These are phyloP conservation scores for Scelioninae gen. 1 DNA, from an alignment of 2,888 invertebrate genomes.

Conservation along the genomic window DNA sequence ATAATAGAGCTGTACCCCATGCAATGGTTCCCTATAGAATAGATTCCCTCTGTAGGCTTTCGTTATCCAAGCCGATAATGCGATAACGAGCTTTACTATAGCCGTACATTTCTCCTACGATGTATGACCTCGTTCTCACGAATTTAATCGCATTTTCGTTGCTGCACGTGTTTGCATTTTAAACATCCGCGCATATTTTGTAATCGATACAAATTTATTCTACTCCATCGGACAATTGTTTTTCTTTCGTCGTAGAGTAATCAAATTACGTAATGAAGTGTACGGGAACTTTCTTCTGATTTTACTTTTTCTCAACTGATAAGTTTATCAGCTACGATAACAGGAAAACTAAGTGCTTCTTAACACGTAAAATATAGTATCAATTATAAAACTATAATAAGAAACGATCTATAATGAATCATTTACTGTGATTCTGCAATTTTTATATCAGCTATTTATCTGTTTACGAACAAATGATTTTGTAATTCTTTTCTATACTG, in stretches of 20 bases:
- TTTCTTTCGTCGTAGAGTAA: conserved; percentile 7
- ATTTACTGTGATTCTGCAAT: too few species aligned
- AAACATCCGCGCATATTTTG: conserved; percentile 34
- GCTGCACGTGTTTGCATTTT: conserved; percentile 72
- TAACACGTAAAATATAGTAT: too few species aligned
- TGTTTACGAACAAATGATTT: too few species aligned
- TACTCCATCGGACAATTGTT: conserved; percentile 2
- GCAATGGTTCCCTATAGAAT: too few species aligned
- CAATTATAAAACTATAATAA: too few species aligned
- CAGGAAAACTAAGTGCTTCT: too few species aligned
- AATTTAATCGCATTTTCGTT: conserved; percentile 71
- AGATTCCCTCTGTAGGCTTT: conserved; percentile 73
- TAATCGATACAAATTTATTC: conserved; percentile 54
- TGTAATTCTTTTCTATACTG: too few species aligned
- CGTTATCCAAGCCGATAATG: conserved; percentile 77
- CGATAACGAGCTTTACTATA: conserved; percentile 78
- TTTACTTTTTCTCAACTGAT: background rate
- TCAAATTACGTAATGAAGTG: conserved; percentile 20
- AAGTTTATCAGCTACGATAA: background rate
- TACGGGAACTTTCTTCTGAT: background rate
- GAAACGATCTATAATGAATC: too few species aligned
- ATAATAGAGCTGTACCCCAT: too few species aligned
- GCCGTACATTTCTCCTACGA: conserved; percentile 59
- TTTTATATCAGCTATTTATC: too few species aligned
- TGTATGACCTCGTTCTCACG: conserved; percentile 71